phyloP scores from a whole-genome alignment of 2,797 vertebrate genomes.

The Danio tinwini region DNA sequence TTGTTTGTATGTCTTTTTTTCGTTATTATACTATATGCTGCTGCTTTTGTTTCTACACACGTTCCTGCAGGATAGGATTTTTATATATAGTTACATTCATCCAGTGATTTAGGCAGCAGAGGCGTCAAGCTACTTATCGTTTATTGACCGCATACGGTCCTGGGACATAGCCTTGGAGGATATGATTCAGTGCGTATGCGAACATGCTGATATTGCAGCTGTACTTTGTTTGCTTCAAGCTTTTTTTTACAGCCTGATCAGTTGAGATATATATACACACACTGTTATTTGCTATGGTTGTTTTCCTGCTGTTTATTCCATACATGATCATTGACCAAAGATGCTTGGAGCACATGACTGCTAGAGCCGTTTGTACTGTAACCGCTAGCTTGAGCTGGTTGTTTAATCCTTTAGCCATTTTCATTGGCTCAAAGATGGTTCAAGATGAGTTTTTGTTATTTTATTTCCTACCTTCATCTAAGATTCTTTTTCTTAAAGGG shows the following conservation, averaged over 20 bases:
- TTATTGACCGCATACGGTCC: background rate
- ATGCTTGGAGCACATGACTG: conserved; percentile 33
- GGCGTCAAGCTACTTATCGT: conserved; percentile 2
- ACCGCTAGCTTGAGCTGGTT: background rate
- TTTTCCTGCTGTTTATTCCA: conserved; percentile 18
- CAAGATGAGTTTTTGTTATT: too few relatives aligned
- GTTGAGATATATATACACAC: background rate
- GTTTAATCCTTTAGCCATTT: conserved; percentile 1
- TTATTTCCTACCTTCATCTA: too few relatives aligned
- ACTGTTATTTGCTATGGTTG: conserved; percentile 22
- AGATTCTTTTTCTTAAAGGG: background rate
- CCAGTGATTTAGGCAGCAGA: conserved; percentile 2
- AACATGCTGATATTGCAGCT: background rate
- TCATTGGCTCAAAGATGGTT: background rate
- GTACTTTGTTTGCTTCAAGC: background rate
- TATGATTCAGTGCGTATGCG: background rate
- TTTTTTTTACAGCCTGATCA: background rate
- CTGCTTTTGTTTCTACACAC: conserved; percentile 35
- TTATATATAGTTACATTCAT: conserved; percentile 20
- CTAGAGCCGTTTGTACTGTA: conserved; percentile 32
- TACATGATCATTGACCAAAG: conserved; percentile 45
- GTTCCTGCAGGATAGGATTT: conserved; percentile 31
- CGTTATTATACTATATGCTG: conserved; percentile 31
- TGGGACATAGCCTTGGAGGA: background rate
- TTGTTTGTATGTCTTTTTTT: conserved; percentile 23